A percentile compares a stretch with the other conserved stretches of the same genome.
Conservation (phyloP, 2,113 vertebrate species). For the Albula glossodonta region DNA sequence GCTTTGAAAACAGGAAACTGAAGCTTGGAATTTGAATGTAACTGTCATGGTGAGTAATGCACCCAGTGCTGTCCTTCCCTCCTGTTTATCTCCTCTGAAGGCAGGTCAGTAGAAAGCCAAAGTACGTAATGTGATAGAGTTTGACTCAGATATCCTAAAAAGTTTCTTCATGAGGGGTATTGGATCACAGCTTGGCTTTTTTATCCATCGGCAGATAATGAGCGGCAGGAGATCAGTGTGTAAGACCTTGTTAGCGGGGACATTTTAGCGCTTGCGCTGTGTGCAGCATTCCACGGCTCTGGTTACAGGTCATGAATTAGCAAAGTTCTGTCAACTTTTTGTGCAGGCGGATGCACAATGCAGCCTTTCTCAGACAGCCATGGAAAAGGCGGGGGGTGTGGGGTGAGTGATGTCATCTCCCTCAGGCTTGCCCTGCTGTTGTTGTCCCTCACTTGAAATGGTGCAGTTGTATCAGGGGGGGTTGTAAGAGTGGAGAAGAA, state of each 20-base stretch:
- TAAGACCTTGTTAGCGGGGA: conserved; percentile 3
- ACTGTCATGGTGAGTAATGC: background rate
- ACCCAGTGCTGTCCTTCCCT: background rate
- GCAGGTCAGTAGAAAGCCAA: background rate
- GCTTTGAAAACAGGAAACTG: conserved; percentile 7
- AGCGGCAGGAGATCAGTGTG: background rate
- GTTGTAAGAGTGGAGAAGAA: conserved; percentile 37
- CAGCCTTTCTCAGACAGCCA: conserved; percentile 56
- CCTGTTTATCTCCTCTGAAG: background rate
- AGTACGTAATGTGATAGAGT: background rate
- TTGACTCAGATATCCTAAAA: background rate
- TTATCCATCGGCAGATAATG: background rate
- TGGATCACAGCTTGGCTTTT: background rate
- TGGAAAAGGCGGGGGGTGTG: background rate
- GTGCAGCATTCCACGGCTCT: conserved; percentile 21
- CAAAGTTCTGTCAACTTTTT: conserved; percentile 50
- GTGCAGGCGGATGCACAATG: conserved; percentile 59
- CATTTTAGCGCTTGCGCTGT: background rate
- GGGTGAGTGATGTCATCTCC: conserved; percentile 58
- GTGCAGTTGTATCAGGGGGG: conserved; percentile 51
- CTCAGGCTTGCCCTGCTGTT: conserved; percentile 52
- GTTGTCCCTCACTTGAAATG: conserved; percentile 60
- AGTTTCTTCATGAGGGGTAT: background rate
- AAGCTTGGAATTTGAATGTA: background rate
- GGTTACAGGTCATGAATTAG: conserved; percentile 43